A percentile compares a stretch with the other conserved stretches of the same genome.
Conservation (phyloP, 2,113 vertebrate species). For the Bettongia penicillata region DNA sequence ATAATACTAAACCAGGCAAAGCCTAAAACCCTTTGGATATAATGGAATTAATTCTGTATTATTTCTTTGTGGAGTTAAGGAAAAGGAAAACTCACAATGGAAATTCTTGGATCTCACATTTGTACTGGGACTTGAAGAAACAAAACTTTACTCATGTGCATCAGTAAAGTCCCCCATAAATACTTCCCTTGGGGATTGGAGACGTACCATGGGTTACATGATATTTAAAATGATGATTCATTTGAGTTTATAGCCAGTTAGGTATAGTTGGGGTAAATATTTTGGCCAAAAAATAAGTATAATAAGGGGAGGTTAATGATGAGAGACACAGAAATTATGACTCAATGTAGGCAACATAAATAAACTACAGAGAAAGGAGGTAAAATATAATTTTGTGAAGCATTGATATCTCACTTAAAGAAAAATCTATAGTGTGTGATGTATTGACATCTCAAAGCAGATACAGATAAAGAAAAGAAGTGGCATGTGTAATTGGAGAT, state of each 20-base stretch:
- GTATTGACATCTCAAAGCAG: not conserved
- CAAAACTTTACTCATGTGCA: not conserved
- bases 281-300: fast-evolving
- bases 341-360: fast-evolving
- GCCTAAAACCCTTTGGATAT: not conserved
- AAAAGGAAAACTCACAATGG: no score
- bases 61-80: not conserved
- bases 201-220: fast-evolving
- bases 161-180: not conserved
- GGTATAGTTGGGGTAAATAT: fast-evolving
- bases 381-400: no score
- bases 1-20: no score
- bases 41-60: not conserved
- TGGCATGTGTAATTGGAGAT: no score
- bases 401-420: not conserved
- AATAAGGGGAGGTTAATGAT: fast-evolving
- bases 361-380: not conserved
- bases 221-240: fast-evolving
- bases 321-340: not conserved
- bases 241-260: no score
- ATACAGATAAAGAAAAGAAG: not conserved
- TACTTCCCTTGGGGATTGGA: not conserved
- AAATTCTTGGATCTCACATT: not conserved
- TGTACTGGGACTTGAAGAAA: not conserved
- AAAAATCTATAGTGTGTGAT: not conserved